These are phyloP conservation scores for Erinaceus europaeus DNA, from an alignment of 2,113 vertebrate species.

Conservation along the genomic window DNA sequence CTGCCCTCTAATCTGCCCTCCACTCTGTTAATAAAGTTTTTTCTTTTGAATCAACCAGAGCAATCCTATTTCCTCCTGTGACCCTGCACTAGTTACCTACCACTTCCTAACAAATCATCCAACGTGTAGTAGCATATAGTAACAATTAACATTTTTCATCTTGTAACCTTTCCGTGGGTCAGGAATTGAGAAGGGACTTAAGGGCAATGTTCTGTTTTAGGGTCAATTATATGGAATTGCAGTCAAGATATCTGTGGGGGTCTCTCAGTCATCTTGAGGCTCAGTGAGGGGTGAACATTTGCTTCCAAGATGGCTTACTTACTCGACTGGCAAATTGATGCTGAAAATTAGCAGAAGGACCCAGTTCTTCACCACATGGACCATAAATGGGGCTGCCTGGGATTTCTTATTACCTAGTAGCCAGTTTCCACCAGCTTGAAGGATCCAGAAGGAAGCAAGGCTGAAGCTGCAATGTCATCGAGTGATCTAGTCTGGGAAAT, in stretches of 20 bases:
- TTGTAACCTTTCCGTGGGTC: neutral
- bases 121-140: neutral
- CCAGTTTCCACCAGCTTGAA: neutral
- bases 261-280: neutral
- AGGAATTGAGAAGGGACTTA: conserved; percentile 27
- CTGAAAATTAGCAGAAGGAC: neutral
- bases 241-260: neutral
- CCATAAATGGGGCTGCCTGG: neutral
- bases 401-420: neutral
- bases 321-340: neutral
- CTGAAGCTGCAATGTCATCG: neutral
- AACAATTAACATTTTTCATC: neutral
- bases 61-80: conserved; percentile 19
- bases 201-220: neutral
- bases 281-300: neutral
- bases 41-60: neutral
- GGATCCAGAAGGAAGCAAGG: neutral
- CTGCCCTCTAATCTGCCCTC: neutral
- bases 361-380: neutral
- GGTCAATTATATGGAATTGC: neutral
- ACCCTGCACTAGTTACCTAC: neutral
- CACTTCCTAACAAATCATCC: neutral
- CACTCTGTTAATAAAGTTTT: neutral
- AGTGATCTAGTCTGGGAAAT: neutral
- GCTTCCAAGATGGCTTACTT: neutral